Base-by-base conservation (phyloP, 2,113 vertebrate species). In the Vulpes vulpes region DNA sequence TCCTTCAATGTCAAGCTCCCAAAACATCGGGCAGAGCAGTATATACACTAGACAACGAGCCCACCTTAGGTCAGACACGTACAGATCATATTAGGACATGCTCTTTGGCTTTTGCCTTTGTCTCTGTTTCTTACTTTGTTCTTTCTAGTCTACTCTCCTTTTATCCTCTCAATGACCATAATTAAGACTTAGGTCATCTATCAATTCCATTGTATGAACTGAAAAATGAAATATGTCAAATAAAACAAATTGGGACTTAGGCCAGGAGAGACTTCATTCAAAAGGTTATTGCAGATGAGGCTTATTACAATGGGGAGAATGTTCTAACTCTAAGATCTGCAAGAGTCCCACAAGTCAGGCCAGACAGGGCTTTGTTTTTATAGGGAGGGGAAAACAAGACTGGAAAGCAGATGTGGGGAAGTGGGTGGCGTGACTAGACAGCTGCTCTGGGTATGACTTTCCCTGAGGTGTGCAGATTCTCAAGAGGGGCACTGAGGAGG, bases 141-240 rank as follows among this genome's bases (percentile, higher is more conserved):
- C 43, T 27, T 86, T 74, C 35, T 69, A 49, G 57, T 43, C 35
- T 86, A 35, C 30, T 82, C n/a, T 49, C 7, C 0, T 71, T 78
- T 97, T 53, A 64, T 38, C n/a, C 16, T 89, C n/a, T 65, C 19
- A 67, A 64, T 74, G 84, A 60, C 27, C 27, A 30, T 38, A 64
- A 71, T 6, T 73, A 74, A 80, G 60, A 89, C 71, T 51, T 6
- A 80, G 35, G 22, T 53, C 32, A 95, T 30, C 64, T 85, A 65
- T 60, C 65, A 73, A 51, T 35, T 95, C 43, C 43, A 85, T 20
- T 94, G 85, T 93, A 59, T 84, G 67, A 78, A 92, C 32, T 87
- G 5, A 76, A 93, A 96, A 84, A 8, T 53, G 27, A 86, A 94
- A 55, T 57, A 76, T n/a, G n/a, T 85, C 49, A 74, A 64, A 71